phyloP scores from a whole-genome alignment of 2,888 invertebrate genomes.

The Philereme transversata region DNA sequence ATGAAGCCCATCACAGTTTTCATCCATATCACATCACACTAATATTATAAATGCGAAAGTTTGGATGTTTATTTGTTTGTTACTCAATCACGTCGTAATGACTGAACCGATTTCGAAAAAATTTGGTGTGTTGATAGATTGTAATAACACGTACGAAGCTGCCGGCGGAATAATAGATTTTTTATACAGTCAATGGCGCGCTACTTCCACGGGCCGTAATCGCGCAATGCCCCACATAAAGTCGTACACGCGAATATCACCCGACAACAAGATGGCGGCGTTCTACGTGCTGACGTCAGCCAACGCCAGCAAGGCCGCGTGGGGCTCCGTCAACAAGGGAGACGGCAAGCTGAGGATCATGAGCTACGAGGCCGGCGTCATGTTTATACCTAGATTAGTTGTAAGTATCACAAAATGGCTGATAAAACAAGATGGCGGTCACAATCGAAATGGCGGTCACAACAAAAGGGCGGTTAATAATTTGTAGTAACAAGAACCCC shows the following conservation, averaged over 20 bases:
- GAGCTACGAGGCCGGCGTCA: slow-evolving; percentile 96
- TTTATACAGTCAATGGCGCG: slow-evolving; percentile 91
- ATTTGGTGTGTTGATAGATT: no score
- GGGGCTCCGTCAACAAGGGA: slow-evolving; percentile 78
- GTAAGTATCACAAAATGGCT: slow-evolving; percentile 70
- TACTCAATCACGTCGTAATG: no score
- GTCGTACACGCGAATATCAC: slow-evolving; percentile 91
- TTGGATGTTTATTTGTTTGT: no score
- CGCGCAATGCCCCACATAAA: slow-evolving; percentile 98
- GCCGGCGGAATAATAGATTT: neutral
- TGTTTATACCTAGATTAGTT: slow-evolving; percentile 93
- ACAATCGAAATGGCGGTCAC: neutral
- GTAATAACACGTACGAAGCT: no score
- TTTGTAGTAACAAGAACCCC: no score
- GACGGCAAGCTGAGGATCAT: slow-evolving; percentile 86
- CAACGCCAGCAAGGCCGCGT: slow-evolving; percentile 88
- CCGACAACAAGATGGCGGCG: slow-evolving; percentile 86
- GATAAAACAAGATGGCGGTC: neutral
- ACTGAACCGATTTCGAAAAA: no score
- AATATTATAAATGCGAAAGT: no score
- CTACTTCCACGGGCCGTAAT: slow-evolving; percentile 87
- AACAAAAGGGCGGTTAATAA: no score
- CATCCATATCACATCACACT: no score
- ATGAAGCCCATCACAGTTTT: no score
- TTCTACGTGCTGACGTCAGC: slow-evolving; percentile 96